Conservation (phyloP, 2,888 invertebrate genomes). For the Spodoptera littoralis region DNA sequence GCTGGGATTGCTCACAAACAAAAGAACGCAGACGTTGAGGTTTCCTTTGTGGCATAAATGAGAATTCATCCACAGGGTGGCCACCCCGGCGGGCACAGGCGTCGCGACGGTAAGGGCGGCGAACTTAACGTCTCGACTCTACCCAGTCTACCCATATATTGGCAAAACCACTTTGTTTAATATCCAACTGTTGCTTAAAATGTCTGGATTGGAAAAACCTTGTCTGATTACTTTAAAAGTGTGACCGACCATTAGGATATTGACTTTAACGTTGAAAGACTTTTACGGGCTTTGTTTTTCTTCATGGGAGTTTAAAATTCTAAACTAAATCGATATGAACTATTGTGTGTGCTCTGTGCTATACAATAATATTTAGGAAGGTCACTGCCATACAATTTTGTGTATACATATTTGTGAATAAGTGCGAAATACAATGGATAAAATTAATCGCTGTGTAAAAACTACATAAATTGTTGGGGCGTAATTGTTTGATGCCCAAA, state of each 20-base stretch:
- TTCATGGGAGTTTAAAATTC: no score
- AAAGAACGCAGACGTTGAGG: conserved; percentile 43
- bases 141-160: conserved; percentile 31
- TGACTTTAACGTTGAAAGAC: conserved; percentile 1
- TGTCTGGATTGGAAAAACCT: conserved; percentile 39
- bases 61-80: conserved; percentile 44
- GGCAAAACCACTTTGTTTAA: conserved; percentile 47
- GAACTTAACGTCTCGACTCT: conserved; percentile 53
- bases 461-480: conserved; percentile 15
- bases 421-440: conserved; percentile 16
- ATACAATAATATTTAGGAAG: no score
- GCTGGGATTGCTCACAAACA: conserved; percentile 35
- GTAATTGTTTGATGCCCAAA: conserved; percentile 39
- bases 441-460: conserved; percentile 16
- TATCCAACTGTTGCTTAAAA: conserved; percentile 40
- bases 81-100: conserved; percentile 41
- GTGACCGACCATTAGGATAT: conserved; percentile 2
- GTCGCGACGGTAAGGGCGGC: conserved; percentile 61
- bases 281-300: no score
- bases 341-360: no score
- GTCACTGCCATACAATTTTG: no score
- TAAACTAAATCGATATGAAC: no score
- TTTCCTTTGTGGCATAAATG: conserved; percentile 47
- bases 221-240: conserved; percentile 3
- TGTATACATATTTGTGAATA: neutral